Evolutionary conservation across 1,140 invertebrate genomes (phyloP).

Genomic region (Bombyx mori): DNA sequence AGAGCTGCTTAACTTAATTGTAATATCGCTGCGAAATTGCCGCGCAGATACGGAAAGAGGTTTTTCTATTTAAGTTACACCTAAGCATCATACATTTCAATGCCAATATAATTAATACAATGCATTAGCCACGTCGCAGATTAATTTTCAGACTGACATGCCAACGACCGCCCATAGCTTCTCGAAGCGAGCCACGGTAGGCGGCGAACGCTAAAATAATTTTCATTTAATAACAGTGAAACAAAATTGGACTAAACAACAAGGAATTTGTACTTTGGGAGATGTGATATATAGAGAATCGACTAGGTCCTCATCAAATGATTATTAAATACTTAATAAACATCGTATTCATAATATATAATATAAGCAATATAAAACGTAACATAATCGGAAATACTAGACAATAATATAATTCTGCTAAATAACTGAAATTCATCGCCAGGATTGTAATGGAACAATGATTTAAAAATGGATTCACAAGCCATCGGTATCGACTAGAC

Average conservation of each 20-base stretch:
- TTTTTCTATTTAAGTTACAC: constrained; percentile 18
- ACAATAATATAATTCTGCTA: constrained; percentile 70
- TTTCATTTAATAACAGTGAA: constrained; percentile 69
- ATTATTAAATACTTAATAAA: constrained; percentile 70
- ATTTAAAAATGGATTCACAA: constrained; percentile 8
- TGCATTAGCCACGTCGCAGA: constrained; percentile 7
- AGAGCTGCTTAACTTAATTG: constrained; percentile 59
- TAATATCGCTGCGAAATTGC: constrained; percentile 15
- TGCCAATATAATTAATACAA: constrained; percentile 10
- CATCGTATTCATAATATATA: constrained; percentile 69
- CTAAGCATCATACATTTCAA: constrained; percentile 21
- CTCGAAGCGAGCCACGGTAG: constrained; percentile 3
- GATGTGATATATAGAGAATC: constrained; percentile 72
- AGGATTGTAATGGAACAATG: constrained; percentile 32
- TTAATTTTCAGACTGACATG: constrained; percentile 11
- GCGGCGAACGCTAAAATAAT: constrained; percentile 60
- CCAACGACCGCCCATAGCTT: constrained; percentile 6
- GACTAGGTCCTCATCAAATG: constrained; percentile 72
- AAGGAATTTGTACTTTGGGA: constrained; percentile 74
- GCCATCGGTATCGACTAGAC: constrained; percentile 55
- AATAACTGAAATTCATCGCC: constrained; percentile 60
- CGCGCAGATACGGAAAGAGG: constrained; percentile 13
- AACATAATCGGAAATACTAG: constrained; percentile 70
- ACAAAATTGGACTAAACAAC: constrained; percentile 74
- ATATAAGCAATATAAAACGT: constrained; percentile 71